These are phyloP conservation scores for Takifugu bimaculatus DNA, from an alignment of 2,113 vertebrate genomes.

Conservation along the genomic window DNA sequence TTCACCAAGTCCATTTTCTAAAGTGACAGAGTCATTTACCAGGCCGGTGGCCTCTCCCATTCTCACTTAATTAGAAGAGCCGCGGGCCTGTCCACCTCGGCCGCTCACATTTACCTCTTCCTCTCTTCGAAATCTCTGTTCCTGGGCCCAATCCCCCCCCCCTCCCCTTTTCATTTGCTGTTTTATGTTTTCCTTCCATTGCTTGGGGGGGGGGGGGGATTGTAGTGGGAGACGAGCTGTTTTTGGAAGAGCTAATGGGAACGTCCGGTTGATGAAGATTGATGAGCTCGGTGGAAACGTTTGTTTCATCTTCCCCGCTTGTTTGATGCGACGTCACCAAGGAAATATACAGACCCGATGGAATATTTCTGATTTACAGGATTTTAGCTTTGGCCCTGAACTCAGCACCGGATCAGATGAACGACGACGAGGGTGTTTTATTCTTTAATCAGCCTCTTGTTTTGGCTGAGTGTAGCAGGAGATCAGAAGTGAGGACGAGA, in stretches of 20 bases:
- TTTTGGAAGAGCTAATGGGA: slow-evolving; percentile 40
- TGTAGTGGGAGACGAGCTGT: slow-evolving; percentile 31
- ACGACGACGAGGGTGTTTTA: slow-evolving; percentile 23
- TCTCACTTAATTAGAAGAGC: slow-evolving; percentile 80
- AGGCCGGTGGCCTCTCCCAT: slow-evolving; percentile 70
- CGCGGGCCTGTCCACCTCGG: slow-evolving; percentile 67
- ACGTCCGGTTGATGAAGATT: slow-evolving; percentile 37
- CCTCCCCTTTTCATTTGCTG: slow-evolving; percentile 21
- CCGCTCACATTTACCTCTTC: slow-evolving; percentile 51
- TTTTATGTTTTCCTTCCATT: slow-evolving; percentile 5
- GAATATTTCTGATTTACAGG: not conserved
- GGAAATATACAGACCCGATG: not conserved
- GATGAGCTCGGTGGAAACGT: slow-evolving; percentile 15
- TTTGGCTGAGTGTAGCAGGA: slow-evolving; percentile 16
- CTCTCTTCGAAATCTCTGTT: slow-evolving; percentile 23
- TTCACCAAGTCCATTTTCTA: slow-evolving; percentile 78
- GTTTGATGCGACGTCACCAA: not conserved
- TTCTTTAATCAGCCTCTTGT: slow-evolving; percentile 28
- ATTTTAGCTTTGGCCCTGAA: slow-evolving; percentile 26
- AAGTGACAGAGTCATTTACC: slow-evolving; percentile 82
- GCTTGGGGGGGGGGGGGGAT: slow-evolving; percentile 18
- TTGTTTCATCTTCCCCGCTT: not conserved
- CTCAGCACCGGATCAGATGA: slow-evolving; percentile 7
- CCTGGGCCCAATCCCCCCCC: slow-evolving; percentile 30
- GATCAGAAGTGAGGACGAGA: slow-evolving; percentile 37